A percentile compares a stretch with the other conserved stretches of the same genome.
Conservation (phyloP, 2,113 vertebrate genomes). For the Ochotona princeps region DNA sequence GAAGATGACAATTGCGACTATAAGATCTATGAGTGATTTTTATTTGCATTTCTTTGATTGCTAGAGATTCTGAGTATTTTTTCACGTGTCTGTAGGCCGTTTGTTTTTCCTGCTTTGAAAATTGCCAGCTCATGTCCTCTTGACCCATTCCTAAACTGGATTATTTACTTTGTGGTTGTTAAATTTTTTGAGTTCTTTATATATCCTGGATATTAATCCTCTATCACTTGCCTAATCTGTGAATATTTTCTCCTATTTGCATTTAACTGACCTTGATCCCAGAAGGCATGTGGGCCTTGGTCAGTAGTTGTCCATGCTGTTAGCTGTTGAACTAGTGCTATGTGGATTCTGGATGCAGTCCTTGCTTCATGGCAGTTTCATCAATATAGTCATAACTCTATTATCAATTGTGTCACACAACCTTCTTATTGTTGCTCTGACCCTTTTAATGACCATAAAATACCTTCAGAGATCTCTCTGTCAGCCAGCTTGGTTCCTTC, state of each 20-base stretch:
- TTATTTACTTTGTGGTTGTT: too few relatives aligned
- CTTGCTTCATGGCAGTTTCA: neutral
- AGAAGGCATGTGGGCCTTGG: neutral
- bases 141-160: too few relatives aligned
- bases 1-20: too few relatives aligned
- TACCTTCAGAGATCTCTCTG: neutral
- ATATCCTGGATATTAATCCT: too few relatives aligned
- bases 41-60: too few relatives aligned
- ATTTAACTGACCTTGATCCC: neutral
- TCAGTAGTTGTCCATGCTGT: neutral
- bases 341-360: neutral
- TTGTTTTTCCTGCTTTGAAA: too few relatives aligned
- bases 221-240: too few relatives aligned
- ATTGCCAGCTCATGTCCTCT: too few relatives aligned
- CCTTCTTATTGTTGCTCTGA: neutral
- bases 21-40: too few relatives aligned
- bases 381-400: neutral
- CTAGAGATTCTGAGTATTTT: too few relatives aligned
- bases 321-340: neutral
- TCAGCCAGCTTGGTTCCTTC: neutral
- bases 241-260: neutral
- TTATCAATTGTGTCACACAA: neutral
- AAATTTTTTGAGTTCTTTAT: too few relatives aligned
- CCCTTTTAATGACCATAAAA: neutral
- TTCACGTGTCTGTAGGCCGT: too few relatives aligned